Conservation (phyloP, 2,797 vertebrate genomes). For the Percopsis omiscomaycus region DNA sequence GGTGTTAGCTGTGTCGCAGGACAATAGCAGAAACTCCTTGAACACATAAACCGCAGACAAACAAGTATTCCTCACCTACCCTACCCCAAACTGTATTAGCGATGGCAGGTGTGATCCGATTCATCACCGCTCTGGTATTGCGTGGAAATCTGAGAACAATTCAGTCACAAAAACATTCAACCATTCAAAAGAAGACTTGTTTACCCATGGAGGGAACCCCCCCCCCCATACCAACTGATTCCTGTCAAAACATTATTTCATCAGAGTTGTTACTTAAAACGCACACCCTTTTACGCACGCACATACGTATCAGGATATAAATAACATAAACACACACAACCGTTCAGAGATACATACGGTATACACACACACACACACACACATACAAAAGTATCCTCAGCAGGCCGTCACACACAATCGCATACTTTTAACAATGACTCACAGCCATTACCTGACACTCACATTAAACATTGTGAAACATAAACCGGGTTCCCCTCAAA, state of each 20-base stretch:
- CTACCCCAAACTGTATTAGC: slow-evolving; percentile 40
- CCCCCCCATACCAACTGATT: slow-evolving; percentile 51
- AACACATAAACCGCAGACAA: slow-evolving; percentile 47
- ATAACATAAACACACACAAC: slow-evolving; percentile 1
- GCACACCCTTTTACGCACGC: not conserved
- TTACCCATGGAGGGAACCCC: slow-evolving; percentile 53
- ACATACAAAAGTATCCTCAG: slow-evolving; percentile 46
- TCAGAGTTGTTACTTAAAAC: slow-evolving; percentile 52
- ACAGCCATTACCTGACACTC: slow-evolving; percentile 63
- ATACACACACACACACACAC: slow-evolving; percentile 20
- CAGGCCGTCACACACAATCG: slow-evolving; percentile 66
- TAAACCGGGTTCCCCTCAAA: slow-evolving; percentile 61
- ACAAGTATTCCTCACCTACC: slow-evolving; percentile 28
- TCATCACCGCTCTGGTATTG: slow-evolving; percentile 28
- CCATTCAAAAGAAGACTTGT: slow-evolving; percentile 33
- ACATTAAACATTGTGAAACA: slow-evolving; percentile 66
- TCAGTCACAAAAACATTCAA: slow-evolving; percentile 26
- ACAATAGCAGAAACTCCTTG: slow-evolving; percentile 59
- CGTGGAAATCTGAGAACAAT: slow-evolving; percentile 11
- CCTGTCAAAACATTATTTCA: slow-evolving; percentile 67
- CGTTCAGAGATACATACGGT: too few species aligned
- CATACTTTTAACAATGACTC: slow-evolving; percentile 67
- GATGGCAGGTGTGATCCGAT: slow-evolving; percentile 34
- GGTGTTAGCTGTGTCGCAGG: slow-evolving; percentile 20
- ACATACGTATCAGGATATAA: not conserved